Evolutionary conservation across 2,888 invertebrate species (phyloP).

Genomic region (Chouioia cunea): DNA sequence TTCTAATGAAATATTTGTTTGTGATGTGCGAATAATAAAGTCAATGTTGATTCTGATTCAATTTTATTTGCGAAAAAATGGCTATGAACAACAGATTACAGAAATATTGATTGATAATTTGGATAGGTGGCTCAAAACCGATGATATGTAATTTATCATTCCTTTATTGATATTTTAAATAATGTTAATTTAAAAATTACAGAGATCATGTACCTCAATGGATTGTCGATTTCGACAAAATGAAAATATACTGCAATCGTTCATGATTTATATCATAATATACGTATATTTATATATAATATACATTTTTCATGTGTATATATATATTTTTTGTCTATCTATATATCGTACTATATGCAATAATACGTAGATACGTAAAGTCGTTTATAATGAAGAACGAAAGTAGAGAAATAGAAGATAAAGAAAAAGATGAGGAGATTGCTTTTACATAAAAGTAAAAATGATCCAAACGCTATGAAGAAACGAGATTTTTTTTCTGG

Average conservation of each 20-base stretch:
- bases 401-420: constrained; percentile 33
- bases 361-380: constrained; percentile 46
- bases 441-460: constrained; percentile 51
- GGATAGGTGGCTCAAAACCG: constrained; percentile 59
- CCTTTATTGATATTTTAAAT: constrained; percentile 62
- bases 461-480: constrained; percentile 46
- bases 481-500: constrained; percentile 35
- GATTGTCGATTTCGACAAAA: constrained; percentile 63
- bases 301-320: constrained; percentile 38
- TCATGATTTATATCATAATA: constrained; percentile 44
- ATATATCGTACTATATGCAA: constrained; percentile 43
- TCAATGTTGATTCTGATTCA: constrained; percentile 8
- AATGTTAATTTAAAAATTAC: constrained; percentile 67
- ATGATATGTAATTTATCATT: constrained; percentile 59
- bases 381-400: constrained; percentile 43
- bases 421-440: constrained; percentile 45
- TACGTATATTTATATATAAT: constrained; percentile 43
- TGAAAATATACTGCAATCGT: constrained; percentile 58
- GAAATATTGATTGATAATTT: constrained; percentile 23
- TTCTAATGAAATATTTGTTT: too few species aligned
- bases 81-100: constrained; percentile 14
- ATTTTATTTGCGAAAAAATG: neutral
- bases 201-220: constrained; percentile 67
- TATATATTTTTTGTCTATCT: constrained; percentile 36
- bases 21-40: too few species aligned